phyloP scores from a whole-genome alignment of 2,113 vertebrate species.

The Marcusenius ussheri region DNA sequence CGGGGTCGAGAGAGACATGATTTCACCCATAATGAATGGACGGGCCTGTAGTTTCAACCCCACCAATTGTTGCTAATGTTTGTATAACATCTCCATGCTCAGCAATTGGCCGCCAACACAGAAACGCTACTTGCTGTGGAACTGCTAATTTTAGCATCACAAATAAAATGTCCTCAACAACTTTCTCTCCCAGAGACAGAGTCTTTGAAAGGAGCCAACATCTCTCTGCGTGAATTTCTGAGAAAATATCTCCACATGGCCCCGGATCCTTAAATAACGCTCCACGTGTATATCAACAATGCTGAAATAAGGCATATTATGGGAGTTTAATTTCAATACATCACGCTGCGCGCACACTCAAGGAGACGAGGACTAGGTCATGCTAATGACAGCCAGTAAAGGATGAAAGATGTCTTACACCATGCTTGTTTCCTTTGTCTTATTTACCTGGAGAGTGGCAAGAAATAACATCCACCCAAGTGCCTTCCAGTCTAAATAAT shows the following conservation, averaged over 20 bases:
- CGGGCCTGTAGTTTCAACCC: background rate
- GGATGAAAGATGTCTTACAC: background rate
- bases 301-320: background rate
- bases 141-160: slow-evolving; percentile 18
- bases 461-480: background rate
- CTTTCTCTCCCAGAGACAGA: slow-evolving; percentile 6
- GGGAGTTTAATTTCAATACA: background rate
- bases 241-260: background rate
- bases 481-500: background rate
- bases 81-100: background rate
- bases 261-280: background rate
- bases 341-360: background rate
- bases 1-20: background rate
- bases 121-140: background rate
- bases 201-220: slow-evolving; percentile 3
- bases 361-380: background rate
- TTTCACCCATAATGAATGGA: background rate
- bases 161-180: slow-evolving; percentile 11
- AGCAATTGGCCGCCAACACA: background rate
- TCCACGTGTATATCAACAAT: background rate
- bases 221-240: background rate
- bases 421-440: background rate
- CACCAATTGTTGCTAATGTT: background rate
- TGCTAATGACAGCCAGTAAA: background rate
- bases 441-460: background rate